Evolutionary conservation across 2,888 invertebrate genomes (phyloP).

Genomic region (Bhutanitis thaidina): DNA sequence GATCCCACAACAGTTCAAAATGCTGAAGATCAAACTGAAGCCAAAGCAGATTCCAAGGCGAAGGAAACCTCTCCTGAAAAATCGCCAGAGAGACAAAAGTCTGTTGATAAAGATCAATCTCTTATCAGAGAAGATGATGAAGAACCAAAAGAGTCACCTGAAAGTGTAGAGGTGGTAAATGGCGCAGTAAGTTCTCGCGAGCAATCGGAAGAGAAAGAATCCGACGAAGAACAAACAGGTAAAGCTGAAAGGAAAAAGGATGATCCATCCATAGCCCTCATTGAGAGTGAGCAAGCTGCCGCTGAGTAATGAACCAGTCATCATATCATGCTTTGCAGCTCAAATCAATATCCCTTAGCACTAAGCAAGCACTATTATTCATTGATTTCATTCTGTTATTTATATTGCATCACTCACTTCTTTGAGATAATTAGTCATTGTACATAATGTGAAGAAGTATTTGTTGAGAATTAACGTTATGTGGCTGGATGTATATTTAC

Average conservation of each 20-base stretch:
- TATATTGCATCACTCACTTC: conserved; percentile 61
- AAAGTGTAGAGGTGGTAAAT: conserved; percentile 49
- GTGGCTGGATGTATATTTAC: conserved; percentile 51
- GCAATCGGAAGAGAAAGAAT: conserved; percentile 60
- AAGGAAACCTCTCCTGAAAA: conserved; percentile 37
- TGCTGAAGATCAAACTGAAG: conserved; percentile 8
- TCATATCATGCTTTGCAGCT: conserved; percentile 60
- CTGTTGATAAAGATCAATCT: conserved; percentile 45
- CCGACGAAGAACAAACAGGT: conserved; percentile 28
- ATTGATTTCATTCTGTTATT: conserved; percentile 64
- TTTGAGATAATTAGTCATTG: conserved; percentile 68
- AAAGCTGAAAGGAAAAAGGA: conserved; percentile 51
- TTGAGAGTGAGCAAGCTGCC: conserved; percentile 63
- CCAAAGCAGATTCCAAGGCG: conserved; percentile 34
- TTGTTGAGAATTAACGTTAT: conserved; percentile 61
- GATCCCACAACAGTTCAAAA: conserved; percentile 20
- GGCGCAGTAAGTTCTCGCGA: conserved; percentile 67
- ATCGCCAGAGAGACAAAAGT: conserved; percentile 44
- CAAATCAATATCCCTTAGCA: conserved; percentile 64
- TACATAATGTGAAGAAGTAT: conserved; percentile 64
- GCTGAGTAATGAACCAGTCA: conserved; percentile 52
- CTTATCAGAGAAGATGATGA: conserved; percentile 42
- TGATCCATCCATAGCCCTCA: conserved; percentile 62
- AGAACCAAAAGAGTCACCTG: conserved; percentile 45
- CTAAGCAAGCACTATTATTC: conserved; percentile 69